Conservation (phyloP, 2,888 invertebrate species). For the Amphimallon solstitiale region DNA sequence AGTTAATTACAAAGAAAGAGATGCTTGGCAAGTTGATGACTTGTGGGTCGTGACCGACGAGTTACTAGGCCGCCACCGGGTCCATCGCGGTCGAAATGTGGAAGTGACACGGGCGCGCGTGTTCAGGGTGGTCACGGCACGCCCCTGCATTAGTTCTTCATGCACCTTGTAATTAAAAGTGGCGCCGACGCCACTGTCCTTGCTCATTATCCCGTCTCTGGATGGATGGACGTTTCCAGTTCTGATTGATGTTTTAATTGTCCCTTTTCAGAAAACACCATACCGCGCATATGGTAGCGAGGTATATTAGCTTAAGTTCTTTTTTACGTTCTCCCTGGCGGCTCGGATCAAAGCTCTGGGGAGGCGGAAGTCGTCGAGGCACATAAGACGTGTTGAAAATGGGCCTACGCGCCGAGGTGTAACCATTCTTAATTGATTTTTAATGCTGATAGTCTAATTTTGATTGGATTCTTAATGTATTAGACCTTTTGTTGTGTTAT, state of each 20-base stretch:
- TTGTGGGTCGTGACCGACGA: constrained; percentile 43
- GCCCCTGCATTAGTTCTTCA: constrained; percentile 48
- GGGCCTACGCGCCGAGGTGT: constrained; percentile 13
- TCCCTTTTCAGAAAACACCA: constrained; percentile 17
- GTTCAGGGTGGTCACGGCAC: constrained; percentile 45
- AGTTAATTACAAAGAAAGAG: constrained; percentile 41
- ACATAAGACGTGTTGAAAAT: constrained; percentile 26
- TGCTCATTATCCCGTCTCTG: constrained; percentile 37
- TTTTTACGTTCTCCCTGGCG: neutral
- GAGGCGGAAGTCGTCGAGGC: constrained; percentile 15
- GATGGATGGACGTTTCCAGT: constrained; percentile 6
- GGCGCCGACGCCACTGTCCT: constrained; percentile 46
- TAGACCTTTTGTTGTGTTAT: constrained; percentile 16
- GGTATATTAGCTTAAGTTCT: neutral
- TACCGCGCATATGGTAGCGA: neutral
- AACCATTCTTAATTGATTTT: constrained; percentile 28
- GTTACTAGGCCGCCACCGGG: constrained; percentile 37
- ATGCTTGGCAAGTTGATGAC: constrained; percentile 40
- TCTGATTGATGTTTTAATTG: constrained; percentile 41
- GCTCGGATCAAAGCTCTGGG: constrained; percentile 19
- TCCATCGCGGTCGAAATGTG: constrained; percentile 30
- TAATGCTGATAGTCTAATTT: constrained; percentile 26
- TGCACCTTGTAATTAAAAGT: constrained; percentile 48
- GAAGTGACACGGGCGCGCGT: constrained; percentile 48
- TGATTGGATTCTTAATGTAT: constrained; percentile 21